These are phyloP conservation scores for Clarias magur DNA, from an alignment of 2,113 vertebrate genomes.

Conservation along the genomic window DNA sequence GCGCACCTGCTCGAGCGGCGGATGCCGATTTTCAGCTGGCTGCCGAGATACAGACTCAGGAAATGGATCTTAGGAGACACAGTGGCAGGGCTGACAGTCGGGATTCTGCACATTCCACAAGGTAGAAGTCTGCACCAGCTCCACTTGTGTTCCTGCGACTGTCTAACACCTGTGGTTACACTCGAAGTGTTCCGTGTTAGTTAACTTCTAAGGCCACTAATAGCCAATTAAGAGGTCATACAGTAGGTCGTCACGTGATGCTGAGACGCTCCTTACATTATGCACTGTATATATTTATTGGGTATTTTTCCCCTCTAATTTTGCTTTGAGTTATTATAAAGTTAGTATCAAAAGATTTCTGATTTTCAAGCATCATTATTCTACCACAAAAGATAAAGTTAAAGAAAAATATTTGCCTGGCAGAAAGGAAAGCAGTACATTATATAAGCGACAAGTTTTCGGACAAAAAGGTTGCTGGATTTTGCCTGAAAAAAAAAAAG, in stretches of 20 bases:
- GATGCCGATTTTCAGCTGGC: conserved; percentile 82
- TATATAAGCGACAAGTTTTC: too few species aligned
- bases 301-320: too few species aligned
- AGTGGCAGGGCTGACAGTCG: conserved; percentile 84
- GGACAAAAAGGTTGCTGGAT: too few species aligned
- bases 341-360: too few species aligned
- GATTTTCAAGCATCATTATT: too few species aligned
- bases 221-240: not conserved
- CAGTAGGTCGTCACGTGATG: not conserved
- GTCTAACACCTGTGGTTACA: not conserved
- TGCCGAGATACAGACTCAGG: conserved; percentile 80
- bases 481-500: too few species aligned
- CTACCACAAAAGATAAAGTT: too few species aligned
- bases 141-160: not conserved
- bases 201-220: not conserved
- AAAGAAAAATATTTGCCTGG: too few species aligned
- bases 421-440: too few species aligned
- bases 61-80: conserved; percentile 86
- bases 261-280: not conserved
- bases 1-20: conserved; percentile 74
- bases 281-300: not conserved
- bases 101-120: conserved; percentile 89
- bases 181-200: too few species aligned
- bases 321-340: too few species aligned
- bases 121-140: conserved; percentile 63